These are phyloP conservation scores for Xenopus borealis DNA, from an alignment of 2,113 vertebrate species.

Conservation along the genomic window DNA sequence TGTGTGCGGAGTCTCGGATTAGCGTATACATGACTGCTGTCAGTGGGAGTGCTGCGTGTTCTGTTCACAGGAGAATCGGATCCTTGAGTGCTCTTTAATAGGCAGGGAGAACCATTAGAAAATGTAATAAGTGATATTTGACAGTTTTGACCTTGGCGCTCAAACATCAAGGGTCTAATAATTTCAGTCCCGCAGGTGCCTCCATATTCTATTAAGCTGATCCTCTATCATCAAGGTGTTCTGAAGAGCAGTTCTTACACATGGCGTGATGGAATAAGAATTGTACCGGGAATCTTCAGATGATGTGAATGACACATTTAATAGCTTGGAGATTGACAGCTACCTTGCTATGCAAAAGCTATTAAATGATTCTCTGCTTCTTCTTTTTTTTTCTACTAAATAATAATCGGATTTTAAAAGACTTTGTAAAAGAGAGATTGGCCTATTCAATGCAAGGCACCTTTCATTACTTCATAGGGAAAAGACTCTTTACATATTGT, in stretches of 20 bases:
- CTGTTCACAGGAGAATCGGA: conserved; percentile 64
- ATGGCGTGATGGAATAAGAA: conserved; percentile 60
- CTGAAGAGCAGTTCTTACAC: conserved; percentile 62
- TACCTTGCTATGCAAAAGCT: conserved; percentile 50
- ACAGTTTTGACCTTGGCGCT: conserved; percentile 72
- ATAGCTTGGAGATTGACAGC: conserved; percentile 53
- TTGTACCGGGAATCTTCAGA: conserved; percentile 60
- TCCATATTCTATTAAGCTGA: conserved; percentile 57
- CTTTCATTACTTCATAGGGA: too few relatives aligned
- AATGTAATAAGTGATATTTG: conserved; percentile 70
- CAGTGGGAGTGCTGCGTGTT: conserved; percentile 62
- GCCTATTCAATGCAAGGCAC: too few relatives aligned
- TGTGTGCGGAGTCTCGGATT: conserved; percentile 72
- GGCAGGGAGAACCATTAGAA: conserved; percentile 69
- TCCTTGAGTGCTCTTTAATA: conserved; percentile 69
- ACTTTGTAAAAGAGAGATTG: too few relatives aligned
- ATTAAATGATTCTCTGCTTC: background rate
- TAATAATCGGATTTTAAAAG: too few relatives aligned
- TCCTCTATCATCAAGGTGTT: conserved; percentile 69
- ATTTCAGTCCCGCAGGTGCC: conserved; percentile 58
- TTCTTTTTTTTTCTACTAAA: background rate
- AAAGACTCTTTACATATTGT: too few relatives aligned
- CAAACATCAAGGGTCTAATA: conserved; percentile 65
- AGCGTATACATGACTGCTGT: conserved; percentile 66
- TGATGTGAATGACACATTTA: conserved; percentile 53